Evolutionary conservation across 2,797 vertebrate genomes (phyloP).

Genomic region (Margarornis squamiger): DNA sequence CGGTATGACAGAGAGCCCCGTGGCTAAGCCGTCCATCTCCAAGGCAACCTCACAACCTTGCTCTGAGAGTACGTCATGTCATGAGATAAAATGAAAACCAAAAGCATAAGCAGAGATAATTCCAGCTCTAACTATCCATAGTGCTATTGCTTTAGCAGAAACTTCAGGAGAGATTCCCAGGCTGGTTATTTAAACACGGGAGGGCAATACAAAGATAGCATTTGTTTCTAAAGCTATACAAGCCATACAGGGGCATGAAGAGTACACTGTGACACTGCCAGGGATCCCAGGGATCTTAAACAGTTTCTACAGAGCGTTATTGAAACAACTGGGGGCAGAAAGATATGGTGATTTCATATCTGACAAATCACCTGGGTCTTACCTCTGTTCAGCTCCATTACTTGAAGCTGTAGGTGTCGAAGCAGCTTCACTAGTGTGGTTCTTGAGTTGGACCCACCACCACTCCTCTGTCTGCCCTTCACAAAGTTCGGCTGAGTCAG

Average conservation of each 20-base stretch:
- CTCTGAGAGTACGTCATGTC: neutral
- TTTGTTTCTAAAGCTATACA: neutral
- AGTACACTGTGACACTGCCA: neutral
- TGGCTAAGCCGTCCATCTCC: conserved; percentile 16
- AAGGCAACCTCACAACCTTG: conserved; percentile 17
- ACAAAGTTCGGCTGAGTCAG: neutral
- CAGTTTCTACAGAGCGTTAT: neutral
- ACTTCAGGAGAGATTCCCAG: neutral
- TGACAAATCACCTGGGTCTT: neutral
- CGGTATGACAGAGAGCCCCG: neutral
- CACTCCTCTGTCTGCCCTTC: neutral
- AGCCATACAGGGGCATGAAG: neutral
- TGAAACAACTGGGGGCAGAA: neutral
- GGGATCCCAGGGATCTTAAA: neutral
- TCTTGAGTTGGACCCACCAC: neutral
- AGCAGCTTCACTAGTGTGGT: neutral
- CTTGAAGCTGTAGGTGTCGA: neutral
- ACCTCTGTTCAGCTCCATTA: neutral
- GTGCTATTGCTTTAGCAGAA: neutral
- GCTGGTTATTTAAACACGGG: neutral
- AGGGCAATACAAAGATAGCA: neutral
- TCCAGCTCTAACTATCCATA: neutral
- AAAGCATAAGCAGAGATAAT: accelerated
- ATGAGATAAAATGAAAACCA: neutral
- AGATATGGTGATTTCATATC: neutral